Evolutionary conservation across 2,113 vertebrate species (phyloP).

Genomic region (Oryzias woworae): DNA sequence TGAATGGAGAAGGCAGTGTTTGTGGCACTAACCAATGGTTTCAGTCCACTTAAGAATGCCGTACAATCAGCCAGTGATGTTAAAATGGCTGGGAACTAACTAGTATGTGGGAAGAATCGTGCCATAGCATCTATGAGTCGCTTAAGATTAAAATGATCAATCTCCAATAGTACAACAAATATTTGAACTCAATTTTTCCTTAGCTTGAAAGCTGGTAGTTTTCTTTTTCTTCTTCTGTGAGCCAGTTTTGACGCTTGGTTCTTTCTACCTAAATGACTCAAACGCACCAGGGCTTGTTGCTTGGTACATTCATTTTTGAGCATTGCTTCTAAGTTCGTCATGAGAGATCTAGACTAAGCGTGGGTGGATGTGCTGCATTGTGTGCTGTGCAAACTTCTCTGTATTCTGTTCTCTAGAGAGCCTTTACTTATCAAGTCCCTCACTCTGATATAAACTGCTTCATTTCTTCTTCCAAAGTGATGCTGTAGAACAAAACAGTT

Average conservation of each 20-base stretch:
- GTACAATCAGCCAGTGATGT: constrained; percentile 41
- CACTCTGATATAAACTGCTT: constrained; percentile 7
- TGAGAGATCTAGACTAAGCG: constrained; percentile 22
- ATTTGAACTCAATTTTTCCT: background rate
- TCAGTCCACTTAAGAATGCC: constrained; percentile 56
- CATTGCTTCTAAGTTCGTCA: constrained; percentile 4
- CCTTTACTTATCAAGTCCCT: constrained; percentile 17
- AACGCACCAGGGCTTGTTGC: background rate
- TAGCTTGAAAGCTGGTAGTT: background rate
- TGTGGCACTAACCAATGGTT: constrained; percentile 61
- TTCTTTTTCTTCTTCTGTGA: no score
- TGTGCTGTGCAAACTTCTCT: constrained; percentile 31
- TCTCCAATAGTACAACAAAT: background rate
- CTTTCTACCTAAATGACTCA: constrained; percentile 2
- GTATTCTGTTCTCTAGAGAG: constrained; percentile 19
- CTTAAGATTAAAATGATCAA: no score
- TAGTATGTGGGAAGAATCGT: constrained; percentile 13
- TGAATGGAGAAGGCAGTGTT: constrained; percentile 50
- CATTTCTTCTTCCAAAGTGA: constrained; percentile 11
- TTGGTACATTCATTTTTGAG: background rate
- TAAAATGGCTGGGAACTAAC: constrained; percentile 21
- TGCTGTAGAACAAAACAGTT: background rate
- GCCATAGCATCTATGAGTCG: background rate
- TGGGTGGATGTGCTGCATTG: constrained; percentile 43
- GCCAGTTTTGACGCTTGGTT: constrained; percentile 3